Conservation (phyloP, 1,140 invertebrate genomes). For the Oncopeltus fasciatus region DNA sequence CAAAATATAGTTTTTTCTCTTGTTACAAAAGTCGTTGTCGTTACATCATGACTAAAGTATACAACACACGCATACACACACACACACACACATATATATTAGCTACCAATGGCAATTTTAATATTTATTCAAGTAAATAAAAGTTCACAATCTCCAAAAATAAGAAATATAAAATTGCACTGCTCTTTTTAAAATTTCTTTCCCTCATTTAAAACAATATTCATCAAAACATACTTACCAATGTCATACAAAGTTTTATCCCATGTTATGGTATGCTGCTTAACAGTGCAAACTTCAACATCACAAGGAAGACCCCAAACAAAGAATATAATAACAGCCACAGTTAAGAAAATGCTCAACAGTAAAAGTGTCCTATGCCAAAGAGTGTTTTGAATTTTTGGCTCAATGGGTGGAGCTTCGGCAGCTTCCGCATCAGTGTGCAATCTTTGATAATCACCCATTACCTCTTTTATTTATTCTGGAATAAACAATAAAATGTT, state of each 20-base stretch:
- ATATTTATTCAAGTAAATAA: no score
- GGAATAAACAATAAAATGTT: neutral
- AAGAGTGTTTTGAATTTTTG: constrained; percentile 35
- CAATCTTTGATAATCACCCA: constrained; percentile 23
- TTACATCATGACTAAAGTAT: no score
- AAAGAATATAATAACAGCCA: constrained; percentile 53
- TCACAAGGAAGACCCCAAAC: constrained; percentile 61
- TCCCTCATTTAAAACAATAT: no score
- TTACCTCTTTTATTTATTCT: neutral
- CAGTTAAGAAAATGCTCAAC: constrained; percentile 49
- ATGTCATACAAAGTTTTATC: constrained; percentile 51
- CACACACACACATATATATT: no score
- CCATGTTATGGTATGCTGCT: constrained; percentile 44
- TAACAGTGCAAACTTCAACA: constrained; percentile 41
- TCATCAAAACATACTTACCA: constrained; percentile 35
- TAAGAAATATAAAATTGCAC: no score
- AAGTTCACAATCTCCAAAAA: no score
- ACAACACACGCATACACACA: no score
- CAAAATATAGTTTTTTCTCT: no score
- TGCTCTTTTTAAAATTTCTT: no score
- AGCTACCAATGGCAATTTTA: no score
- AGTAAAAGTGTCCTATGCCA: constrained; percentile 46
- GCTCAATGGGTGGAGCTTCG: neutral
- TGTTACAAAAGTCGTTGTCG: no score
- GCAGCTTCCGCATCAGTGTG: constrained; percentile 18